Evolutionary conservation across 2,888 invertebrate species (phyloP).

Genomic region (Fragum fragum): DNA sequence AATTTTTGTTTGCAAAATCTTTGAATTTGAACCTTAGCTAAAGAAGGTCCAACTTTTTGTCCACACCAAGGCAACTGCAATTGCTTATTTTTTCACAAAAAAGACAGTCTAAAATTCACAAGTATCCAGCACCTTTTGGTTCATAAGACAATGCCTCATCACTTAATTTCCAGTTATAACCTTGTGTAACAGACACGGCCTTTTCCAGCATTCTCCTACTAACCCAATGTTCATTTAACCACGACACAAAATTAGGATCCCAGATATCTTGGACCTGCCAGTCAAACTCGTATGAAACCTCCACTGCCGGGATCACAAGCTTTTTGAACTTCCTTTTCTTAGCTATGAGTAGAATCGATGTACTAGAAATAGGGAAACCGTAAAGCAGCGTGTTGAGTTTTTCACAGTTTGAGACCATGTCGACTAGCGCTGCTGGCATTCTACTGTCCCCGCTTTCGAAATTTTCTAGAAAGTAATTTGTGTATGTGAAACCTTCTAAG

Average conservation of each 20-base stretch:
- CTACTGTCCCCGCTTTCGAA: slow-evolving; percentile 72
- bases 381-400: slow-evolving; percentile 66
- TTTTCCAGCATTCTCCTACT: slow-evolving; percentile 59
- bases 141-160: slow-evolving; percentile 47
- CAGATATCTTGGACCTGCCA: slow-evolving; percentile 64
- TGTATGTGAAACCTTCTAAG: slow-evolving; percentile 71
- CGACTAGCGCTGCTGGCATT: slow-evolving; percentile 68
- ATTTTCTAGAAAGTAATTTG: slow-evolving; percentile 72
- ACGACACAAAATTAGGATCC: slow-evolving; percentile 58
- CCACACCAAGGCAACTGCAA: too few relatives aligned
- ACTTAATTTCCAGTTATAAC: slow-evolving; percentile 65
- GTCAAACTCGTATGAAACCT: slow-evolving; percentile 75
- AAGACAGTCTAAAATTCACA: too few relatives aligned
- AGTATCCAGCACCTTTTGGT: slow-evolving; percentile 9
- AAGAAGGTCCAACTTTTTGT: too few relatives aligned
- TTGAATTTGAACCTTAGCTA: too few relatives aligned
- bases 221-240: slow-evolving; percentile 63
- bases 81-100: too few relatives aligned
- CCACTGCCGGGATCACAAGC: slow-evolving; percentile 67
- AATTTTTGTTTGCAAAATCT: too few relatives aligned
- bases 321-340: slow-evolving; percentile 66
- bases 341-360: slow-evolving; percentile 69
- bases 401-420: slow-evolving; percentile 66
- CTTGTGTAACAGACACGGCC: slow-evolving; percentile 68
- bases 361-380: slow-evolving; percentile 75